These are phyloP conservation scores for Plecturocebus donacophilus DNA, from an alignment of 2,113 vertebrate species.

Conservation along the genomic window DNA sequence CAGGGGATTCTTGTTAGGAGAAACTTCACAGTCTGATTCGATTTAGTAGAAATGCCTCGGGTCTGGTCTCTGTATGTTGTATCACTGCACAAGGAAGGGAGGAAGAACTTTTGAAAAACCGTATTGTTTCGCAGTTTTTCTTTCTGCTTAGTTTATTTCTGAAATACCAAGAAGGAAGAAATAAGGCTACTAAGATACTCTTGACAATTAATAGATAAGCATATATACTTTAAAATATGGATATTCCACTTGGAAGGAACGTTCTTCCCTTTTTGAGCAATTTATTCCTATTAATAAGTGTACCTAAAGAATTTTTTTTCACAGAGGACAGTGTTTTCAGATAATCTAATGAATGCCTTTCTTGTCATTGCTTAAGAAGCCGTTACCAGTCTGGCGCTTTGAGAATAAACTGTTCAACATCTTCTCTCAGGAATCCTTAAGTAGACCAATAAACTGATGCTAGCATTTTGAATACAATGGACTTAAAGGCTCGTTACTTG, in stretches of 20 bases:
- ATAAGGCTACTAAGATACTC: neutral
- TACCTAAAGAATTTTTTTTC: neutral
- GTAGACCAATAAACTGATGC: neutral
- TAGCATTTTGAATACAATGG: neutral
- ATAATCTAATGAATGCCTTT: neutral
- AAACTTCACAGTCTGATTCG: neutral
- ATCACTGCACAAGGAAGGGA: neutral
- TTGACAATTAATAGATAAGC: neutral
- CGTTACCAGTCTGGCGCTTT: neutral
- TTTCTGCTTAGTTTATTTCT: neutral
- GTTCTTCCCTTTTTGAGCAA: neutral
- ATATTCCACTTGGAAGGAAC: neutral
- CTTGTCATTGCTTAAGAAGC: neutral
- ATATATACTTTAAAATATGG: neutral
- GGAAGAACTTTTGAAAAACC: neutral
- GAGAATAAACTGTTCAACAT: neutral
- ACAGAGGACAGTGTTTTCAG: neutral
- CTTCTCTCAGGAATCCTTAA: neutral
- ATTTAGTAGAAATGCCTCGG: neutral
- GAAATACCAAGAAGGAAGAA: neutral
- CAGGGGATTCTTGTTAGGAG: neutral
- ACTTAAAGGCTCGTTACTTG: neutral
- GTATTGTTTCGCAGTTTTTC: neutral
- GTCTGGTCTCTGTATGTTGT: neutral
- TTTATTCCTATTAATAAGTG: slow-evolving; percentile 9